Percentiles rank a stretch among this genome's conserved stretches.
phyloP scores from a whole-genome alignment of 1,140 invertebrate genomes.

The Chelonus insularis region DNA sequence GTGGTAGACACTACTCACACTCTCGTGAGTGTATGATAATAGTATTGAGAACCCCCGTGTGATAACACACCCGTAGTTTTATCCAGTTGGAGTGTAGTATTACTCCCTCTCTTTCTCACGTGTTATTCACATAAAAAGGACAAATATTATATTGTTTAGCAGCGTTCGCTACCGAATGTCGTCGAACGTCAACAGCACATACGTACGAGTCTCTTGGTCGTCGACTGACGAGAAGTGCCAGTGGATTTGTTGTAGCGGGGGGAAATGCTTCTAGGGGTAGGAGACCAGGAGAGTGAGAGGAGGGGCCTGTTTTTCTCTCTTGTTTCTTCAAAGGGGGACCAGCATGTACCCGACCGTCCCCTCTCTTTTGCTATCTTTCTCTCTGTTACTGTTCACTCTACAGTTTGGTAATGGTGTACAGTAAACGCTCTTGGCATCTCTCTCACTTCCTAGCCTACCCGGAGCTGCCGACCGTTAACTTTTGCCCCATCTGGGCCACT shows the following conservation, averaged over 20 bases:
- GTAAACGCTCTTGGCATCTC: background rate
- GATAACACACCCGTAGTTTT: too few relatives aligned
- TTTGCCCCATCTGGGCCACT: conserved; percentile 3
- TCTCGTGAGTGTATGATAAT: too few relatives aligned
- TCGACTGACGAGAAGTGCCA: conserved; percentile 42
- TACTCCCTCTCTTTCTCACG: background rate
- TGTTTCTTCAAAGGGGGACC: conserved; percentile 9
- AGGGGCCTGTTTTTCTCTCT: background rate
- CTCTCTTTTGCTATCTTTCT: conserved; percentile 11
- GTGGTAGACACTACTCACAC: too few relatives aligned
- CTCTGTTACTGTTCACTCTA: conserved; percentile 15
- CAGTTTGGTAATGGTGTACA: background rate
- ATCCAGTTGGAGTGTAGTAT: too few relatives aligned
- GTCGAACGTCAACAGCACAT: conserved; percentile 30
- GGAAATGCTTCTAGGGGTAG: conserved; percentile 22
- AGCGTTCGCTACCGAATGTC: conserved; percentile 38
- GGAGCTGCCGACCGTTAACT: background rate
- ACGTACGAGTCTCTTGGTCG: conserved; percentile 41
- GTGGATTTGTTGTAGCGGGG: conserved; percentile 40
- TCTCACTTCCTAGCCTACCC: background rate
- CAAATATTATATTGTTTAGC: conserved; percentile 1
- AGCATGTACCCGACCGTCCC: background rate
- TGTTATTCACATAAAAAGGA: conserved; percentile 2
- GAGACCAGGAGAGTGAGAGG: conserved; percentile 27
- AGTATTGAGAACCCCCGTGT: too few relatives aligned